Evolutionary conservation across 2,797 vertebrate species (phyloP), one percentile per base, ranked within the genome.

Genomic region (Gephyroberyx darwinii): DNA sequence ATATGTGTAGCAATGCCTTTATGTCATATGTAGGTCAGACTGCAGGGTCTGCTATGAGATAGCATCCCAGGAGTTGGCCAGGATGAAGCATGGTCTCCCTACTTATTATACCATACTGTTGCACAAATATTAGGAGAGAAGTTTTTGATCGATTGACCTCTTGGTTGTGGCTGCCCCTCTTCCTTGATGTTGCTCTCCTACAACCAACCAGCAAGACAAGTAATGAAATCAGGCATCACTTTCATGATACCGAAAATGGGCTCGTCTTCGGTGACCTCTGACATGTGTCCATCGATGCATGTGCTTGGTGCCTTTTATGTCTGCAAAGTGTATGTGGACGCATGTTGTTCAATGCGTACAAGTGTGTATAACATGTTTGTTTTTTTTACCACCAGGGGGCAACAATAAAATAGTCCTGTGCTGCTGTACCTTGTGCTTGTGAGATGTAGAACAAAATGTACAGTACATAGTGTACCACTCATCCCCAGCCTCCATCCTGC

Each of bases 371-470:
- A 14, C 8, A 5, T 14, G 26, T 22, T 43, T 9, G 47, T 33
- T 2, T 16, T 53, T 48, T 6, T 60, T 26, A 19, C 81, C 88
- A 85, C 76, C 69, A 69, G 90, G 73, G 62, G 84, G 86, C 26
- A 54, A 70, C 64, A 57, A 51, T 61, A 35, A 39, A 37, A 5
- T 39, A 33, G 3, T 39, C 55, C 43, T 0, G 0, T 35, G 30
- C 55, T 54, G 31, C 51, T n/a, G 48, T 16, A 31, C 20, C 31
- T 4, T 31, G 33, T 5, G 17, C 35, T 33, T 33, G 26, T 62
- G 43, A 55, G 54, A 51, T 55, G 6, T 20, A 31, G 91, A 69
- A 90, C 91, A 92, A 1, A 81, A 82, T 88, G 90, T 91, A 85
- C 90, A 81, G 84, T 87, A 91, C 88, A 86, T n/a, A 14, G 26